These are phyloP conservation scores for Metridium senile DNA, from an alignment of 92 coral and sea anemone genomes.

Conservation along the genomic window DNA sequence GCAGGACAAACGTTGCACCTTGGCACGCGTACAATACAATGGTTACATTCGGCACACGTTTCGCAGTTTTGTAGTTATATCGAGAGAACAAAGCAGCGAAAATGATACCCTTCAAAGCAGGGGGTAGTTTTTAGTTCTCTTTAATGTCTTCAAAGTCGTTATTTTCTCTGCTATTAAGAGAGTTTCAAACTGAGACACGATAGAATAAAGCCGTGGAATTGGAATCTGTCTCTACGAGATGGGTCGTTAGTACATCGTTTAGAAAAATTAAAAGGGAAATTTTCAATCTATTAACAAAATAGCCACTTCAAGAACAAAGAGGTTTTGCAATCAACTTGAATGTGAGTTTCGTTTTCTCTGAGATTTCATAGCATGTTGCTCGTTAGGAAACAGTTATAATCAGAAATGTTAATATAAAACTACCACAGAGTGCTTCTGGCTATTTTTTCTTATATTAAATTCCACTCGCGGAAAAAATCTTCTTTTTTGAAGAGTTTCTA, in stretches of 20 bases:
- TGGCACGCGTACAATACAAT: conserved; percentile 22
- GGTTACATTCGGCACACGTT: conserved; percentile 25
- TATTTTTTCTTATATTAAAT: not conserved
- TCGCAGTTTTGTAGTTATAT: conserved; percentile 4
- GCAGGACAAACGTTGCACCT: not conserved
- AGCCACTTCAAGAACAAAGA: conserved; percentile 9
- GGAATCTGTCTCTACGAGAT: not conserved
- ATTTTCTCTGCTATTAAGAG: conserved; percentile 10
- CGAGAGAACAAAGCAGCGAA: conserved; percentile 15
- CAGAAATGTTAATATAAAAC: not conserved
- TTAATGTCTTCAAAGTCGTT: conserved; percentile 30
- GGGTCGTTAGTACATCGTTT: conserved; percentile 33
- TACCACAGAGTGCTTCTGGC: not conserved
- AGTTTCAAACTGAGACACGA: conserved; percentile 20
- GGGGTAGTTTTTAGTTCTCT: conserved; percentile 23
- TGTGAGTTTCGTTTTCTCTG: not conserved
- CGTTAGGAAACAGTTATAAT: conserved; percentile 1
- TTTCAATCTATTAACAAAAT: conserved; percentile 17
- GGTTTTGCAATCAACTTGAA: not conserved
- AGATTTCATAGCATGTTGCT: not conserved
- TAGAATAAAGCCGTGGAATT: not conserved
- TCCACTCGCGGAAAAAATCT: not conserved
- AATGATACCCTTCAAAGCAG: conserved; percentile 32
- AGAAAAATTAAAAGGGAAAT: not conserved
- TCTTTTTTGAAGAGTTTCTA: not conserved